Conservation (phyloP, 2,888 invertebrate species). For the Melolontha melolontha region DNA sequence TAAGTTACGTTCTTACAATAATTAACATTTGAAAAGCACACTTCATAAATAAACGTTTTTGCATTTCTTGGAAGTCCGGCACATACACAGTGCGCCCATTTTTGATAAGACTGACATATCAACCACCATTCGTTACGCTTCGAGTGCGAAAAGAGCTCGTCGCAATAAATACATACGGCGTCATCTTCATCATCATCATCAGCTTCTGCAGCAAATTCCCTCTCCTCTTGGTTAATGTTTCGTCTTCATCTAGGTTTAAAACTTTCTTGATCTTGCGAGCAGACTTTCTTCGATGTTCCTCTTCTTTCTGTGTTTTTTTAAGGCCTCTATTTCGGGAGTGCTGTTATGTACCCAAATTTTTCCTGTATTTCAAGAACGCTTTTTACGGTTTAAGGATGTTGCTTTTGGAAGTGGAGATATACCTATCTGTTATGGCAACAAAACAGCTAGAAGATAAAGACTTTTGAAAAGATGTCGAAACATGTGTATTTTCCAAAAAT, state of each 20-base stretch:
- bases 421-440: constrained; percentile 2
- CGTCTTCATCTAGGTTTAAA: constrained; percentile 11
- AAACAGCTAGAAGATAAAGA: neutral
- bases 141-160: constrained; percentile 6
- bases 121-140: constrained; percentile 3
- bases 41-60: constrained; percentile 4
- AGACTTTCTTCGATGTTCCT: constrained; percentile 21
- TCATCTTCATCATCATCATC: constrained; percentile 4
- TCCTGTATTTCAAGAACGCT: neutral
- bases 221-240: constrained; percentile 2
- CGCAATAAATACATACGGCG: neutral
- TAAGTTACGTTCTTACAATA: neutral
- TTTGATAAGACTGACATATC: neutral
- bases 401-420: constrained; percentile 11
- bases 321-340: constrained; percentile 6
- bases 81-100: constrained; percentile 6
- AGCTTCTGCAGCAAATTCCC: constrained; percentile 23
- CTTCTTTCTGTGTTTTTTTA: constrained; percentile 27
- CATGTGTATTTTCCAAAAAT: constrained; percentile 1
- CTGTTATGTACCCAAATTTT: neutral
- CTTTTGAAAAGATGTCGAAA: neutral
- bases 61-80: constrained; percentile 3
- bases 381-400: neutral
- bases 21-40: neutral
- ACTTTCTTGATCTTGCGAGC: constrained; percentile 8